Evolutionary conservation across 2,797 vertebrate genomes (phyloP).

Genomic region (Microctenopoma steveboyesi): DNA sequence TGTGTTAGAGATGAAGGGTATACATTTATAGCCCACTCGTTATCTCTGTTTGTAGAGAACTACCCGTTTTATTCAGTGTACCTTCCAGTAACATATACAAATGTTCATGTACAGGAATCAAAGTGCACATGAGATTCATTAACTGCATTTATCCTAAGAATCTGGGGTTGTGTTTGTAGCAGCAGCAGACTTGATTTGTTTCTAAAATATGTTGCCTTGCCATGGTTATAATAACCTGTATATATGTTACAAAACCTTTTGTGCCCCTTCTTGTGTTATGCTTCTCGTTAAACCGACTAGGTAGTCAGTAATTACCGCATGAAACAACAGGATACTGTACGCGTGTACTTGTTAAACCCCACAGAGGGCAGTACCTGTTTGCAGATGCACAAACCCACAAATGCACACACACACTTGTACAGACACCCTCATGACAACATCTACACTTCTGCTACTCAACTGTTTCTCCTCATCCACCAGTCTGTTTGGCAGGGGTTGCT

Average conservation of each 20-base stretch:
- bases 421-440: constrained; percentile 54
- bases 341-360: constrained; percentile 52
- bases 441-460: constrained; percentile 57
- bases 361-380: constrained; percentile 61
- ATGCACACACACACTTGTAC: constrained; percentile 19
- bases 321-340: constrained; percentile 11
- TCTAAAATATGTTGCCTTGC: constrained; percentile 4
- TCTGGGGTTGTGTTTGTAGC: constrained; percentile 2
- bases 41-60: too few relatives aligned
- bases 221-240: constrained; percentile 8
- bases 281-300: neutral
- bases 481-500: constrained; percentile 74
- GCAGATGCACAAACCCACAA: constrained; percentile 17
- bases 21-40: too few relatives aligned
- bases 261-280: neutral
- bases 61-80: too few relatives aligned
- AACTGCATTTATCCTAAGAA: neutral
- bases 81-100: too few relatives aligned
- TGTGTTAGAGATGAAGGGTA: too few relatives aligned
- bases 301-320: constrained; percentile 5
- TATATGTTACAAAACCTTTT: constrained; percentile 4
- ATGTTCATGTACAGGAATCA: neutral
- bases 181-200: neutral
- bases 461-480: constrained; percentile 58
- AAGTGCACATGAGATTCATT: neutral